Conservation (phyloP, 2,797 vertebrate genomes). For the Sebastes vulpes region DNA sequence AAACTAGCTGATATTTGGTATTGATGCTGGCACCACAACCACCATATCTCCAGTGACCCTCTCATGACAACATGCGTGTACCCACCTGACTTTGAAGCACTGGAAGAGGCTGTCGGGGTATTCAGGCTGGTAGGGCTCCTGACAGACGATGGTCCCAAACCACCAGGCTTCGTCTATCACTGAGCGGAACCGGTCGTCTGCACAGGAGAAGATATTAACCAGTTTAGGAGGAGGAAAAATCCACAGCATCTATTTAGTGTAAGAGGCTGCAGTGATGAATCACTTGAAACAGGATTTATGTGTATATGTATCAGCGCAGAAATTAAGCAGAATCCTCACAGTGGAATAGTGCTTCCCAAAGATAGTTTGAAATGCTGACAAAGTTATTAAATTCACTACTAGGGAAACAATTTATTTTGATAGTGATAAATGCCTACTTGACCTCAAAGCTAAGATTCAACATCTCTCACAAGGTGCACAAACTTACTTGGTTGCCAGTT, state of each 20-base stretch:
- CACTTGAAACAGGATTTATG: not conserved
- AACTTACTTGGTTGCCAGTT: slow-evolving; percentile 94
- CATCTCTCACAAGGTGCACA: not conserved
- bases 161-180: slow-evolving; percentile 99
- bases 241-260: too few species aligned
- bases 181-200: slow-evolving; percentile 94
- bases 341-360: not conserved
- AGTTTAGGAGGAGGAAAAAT: not conserved
- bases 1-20: not conserved
- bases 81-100: slow-evolving; percentile 95
- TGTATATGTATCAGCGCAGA: not conserved
- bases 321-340: not conserved
- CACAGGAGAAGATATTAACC: not conserved
- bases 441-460: not conserved
- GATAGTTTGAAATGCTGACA: not conserved
- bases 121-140: slow-evolving; percentile 94
- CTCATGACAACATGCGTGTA: not conserved
- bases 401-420: not conserved
- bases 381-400: not conserved
- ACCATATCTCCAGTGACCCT: not conserved
- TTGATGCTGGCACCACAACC: not conserved
- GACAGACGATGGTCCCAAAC: slow-evolving; percentile 96
- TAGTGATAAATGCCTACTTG: not conserved
- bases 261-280: not conserved
- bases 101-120: slow-evolving; percentile 98